These are phyloP conservation scores for Sebastolobus altivelis DNA, from an alignment of 2,797 vertebrate species.

Conservation along the genomic window DNA sequence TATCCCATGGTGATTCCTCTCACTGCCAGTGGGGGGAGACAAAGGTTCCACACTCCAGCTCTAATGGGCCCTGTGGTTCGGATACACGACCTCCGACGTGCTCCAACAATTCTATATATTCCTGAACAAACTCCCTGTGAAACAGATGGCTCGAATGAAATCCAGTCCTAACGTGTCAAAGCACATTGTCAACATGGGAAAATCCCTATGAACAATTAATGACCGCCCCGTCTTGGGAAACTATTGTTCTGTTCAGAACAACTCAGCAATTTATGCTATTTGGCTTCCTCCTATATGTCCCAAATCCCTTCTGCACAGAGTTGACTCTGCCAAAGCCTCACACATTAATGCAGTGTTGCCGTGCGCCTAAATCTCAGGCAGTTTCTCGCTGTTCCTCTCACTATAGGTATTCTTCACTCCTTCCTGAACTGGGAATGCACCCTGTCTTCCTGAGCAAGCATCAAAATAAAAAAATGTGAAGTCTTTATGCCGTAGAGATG, in stretches of 20 bases:
- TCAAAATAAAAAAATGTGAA: conserved; percentile 72
- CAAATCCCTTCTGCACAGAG: conserved; percentile 46
- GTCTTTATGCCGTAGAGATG: conserved; percentile 70
- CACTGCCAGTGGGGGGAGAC: neutral
- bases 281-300: conserved; percentile 47
- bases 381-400: conserved; percentile 61
- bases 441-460: conserved; percentile 67
- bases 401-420: conserved; percentile 56
- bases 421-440: conserved; percentile 74
- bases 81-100: neutral
- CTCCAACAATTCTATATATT: conserved; percentile 20
- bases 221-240: conserved; percentile 42
- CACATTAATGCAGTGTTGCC: conserved; percentile 59
- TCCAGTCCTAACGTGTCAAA: conserved; percentile 35
- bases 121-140: conserved; percentile 20
- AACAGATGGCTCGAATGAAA: conserved; percentile 36
- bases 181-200: conserved; percentile 29
- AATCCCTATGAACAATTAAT: conserved; percentile 52
- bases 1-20: neutral
- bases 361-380: conserved; percentile 52
- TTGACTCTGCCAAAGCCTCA: conserved; percentile 63
- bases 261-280: conserved; percentile 62
- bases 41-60: neutral
- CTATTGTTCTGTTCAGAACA: conserved; percentile 49
- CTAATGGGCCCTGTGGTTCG: conserved; percentile 1